Base-by-base conservation (phyloP, 2,888 invertebrate genomes). In the Incurvaria masculella region DNA sequence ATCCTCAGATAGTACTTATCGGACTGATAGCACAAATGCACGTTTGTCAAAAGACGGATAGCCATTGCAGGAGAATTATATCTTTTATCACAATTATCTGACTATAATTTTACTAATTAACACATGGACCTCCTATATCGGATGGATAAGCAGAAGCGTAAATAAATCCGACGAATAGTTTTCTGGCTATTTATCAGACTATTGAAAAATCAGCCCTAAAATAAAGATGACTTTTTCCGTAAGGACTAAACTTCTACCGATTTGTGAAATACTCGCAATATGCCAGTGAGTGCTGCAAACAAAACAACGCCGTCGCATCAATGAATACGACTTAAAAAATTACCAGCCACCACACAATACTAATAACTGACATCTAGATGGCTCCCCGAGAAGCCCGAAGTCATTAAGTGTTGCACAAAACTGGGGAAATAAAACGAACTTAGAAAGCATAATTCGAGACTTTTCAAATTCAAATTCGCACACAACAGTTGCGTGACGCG, bases 391-490 rank as follows among this genome's bases (percentile, higher is more conserved):
- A 70, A 72, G 73, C 69, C 62, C 62, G 59, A 62, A 54, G 60
- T 67, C 63, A 69, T 70, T 70, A 69, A 60, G 56, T 57, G 54
- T 52, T 40, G 42, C 27, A 48, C 51, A 52, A 53, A 57, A 23
- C 4, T 23, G 4, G 23, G 23, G 62, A 63, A 66, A 61, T 64
- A 64, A 64, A 61, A 65, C 61, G 56, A 55, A 53, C 66, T 62
- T 68, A 69, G 67, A 72, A 71, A 69, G 69, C 64, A 61, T 61
- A 63, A 64, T 64, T 69, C 65, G 61, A 59, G 68, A 68, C 69
- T 68, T 71, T 70, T 68, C 63, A 65, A 71, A 71, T 74, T 68
- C 68, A 68, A 69, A 73, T 73, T 73, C 61, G 55, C 63, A 67
- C 23, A 23, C 23, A 23, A 23, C 23, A 23, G 5, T 23, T 23